Evolutionary conservation across 2,888 invertebrate species (phyloP), one percentile per base, ranked within the genome.

Genomic region (Aphrophora alni): DNA sequence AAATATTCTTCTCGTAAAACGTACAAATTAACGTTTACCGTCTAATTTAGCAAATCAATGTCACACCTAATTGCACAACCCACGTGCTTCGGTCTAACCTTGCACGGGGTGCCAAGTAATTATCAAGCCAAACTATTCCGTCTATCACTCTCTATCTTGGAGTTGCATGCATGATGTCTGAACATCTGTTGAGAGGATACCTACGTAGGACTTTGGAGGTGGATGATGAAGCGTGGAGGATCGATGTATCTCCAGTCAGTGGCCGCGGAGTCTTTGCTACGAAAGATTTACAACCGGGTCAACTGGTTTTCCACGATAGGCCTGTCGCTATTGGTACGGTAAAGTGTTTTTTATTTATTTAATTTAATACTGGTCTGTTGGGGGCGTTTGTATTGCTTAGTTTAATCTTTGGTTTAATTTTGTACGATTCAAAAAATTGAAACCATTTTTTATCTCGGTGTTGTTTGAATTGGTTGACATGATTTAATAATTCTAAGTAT

Each of bases 241-340:
- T 95, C 80, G 89, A 87, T 77, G 88, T 90, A 83, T 94, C 95
- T 0, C 85, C 88, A 24, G 86, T 93, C 8, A 92, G 93, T 71
- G 95, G 95, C 8, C 92, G 94, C 26, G 95, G 95, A 1, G 87
- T 95, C 1, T 91, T 95, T 84, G 93, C 95, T 24, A 91, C 89
- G 2, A 90, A 92, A 82, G 92, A 94, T 86, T 92, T 95, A 69
- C 87, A 88, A 80, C 87, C 90, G 38, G 94, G 94, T 59, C 94
- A 95, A 87, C 87, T 93, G 38, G 91, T 96, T 76, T 95, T 93
- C 86, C 89, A 90, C 14, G 95, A 95, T 87, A 89, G 89, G 78
- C 93, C 95, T 0, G 87, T 95, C 70, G 89, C 95, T 69, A 87
- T 92, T 75, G 95, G 95, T 0, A 77, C 25, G 59, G 38, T 71